Conservation (phyloP, 23 tunicate genomes). For the Diplosoma virens region DNA sequence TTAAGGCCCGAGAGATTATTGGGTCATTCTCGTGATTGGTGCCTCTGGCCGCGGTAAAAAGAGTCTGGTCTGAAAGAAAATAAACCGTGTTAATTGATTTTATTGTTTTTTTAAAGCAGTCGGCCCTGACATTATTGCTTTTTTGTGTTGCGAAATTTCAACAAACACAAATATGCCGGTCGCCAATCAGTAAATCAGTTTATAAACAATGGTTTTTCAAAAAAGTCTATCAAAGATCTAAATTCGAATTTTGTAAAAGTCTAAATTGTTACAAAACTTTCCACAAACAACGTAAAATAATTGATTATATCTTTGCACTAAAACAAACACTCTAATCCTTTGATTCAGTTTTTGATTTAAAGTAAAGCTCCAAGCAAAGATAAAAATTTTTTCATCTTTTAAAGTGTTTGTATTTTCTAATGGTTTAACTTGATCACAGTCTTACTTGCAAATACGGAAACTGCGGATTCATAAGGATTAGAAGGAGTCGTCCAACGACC, state of each 20-base stretch:
- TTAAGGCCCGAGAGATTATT: conserved; percentile 43
- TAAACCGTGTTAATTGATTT: not conserved
- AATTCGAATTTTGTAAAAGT: too few relatives aligned
- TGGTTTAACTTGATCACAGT: too few relatives aligned
- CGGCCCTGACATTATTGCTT: too few relatives aligned
- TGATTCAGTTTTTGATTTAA: not conserved
- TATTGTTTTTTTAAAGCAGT: too few relatives aligned
- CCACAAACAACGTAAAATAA: too few relatives aligned
- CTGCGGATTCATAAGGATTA: conserved; percentile 16
- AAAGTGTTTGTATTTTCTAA: not conserved
- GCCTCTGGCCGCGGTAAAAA: conserved; percentile 61
- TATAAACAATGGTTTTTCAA: too few relatives aligned
- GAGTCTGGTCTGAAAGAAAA: conserved; percentile 41
- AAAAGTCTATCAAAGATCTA: too few relatives aligned
- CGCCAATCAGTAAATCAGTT: too few relatives aligned
- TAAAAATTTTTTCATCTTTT: not conserved
- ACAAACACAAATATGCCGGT: too few relatives aligned
- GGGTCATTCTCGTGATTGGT: conserved; percentile 32
- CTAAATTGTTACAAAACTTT: too few relatives aligned
- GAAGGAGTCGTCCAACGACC: conserved; percentile 23
- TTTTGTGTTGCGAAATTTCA: too few relatives aligned
- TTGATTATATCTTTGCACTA: too few relatives aligned
- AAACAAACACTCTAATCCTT: not conserved
- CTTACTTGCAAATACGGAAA: conserved; percentile 39
- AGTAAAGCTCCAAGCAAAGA: not conserved